These are phyloP conservation scores for Melinaea menophilus DNA, from an alignment of 2,888 invertebrate species.

Conservation along the genomic window DNA sequence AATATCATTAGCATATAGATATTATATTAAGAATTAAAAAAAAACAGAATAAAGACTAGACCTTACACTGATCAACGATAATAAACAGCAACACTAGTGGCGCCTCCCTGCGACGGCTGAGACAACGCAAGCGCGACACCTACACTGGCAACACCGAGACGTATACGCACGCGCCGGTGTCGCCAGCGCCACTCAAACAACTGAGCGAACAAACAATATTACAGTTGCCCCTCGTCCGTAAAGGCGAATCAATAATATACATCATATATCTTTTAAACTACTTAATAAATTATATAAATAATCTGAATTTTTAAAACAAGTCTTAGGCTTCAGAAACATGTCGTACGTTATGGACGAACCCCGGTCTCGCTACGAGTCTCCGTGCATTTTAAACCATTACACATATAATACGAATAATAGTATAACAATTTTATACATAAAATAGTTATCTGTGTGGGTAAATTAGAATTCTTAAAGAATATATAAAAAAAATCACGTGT, in stretches of 20 bases:
- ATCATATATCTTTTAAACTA: conserved; percentile 64
- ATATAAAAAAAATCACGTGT: conserved; percentile 31
- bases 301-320: conserved; percentile 74
- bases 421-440: conserved; percentile 16
- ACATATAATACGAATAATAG: conserved; percentile 22
- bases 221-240: conserved; percentile 40
- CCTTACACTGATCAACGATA: conserved; percentile 77
- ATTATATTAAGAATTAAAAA: conserved; percentile 71
- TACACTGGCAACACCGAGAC: conserved; percentile 30
- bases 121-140: conserved; percentile 21
- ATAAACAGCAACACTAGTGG: conserved; percentile 65
- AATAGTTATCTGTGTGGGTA: conserved; percentile 16
- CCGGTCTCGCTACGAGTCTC: conserved; percentile 36
- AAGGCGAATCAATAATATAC: conserved; percentile 45
- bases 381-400: conserved; percentile 19
- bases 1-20: conserved; percentile 74
- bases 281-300: conserved; percentile 76
- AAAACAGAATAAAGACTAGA: conserved; percentile 78
- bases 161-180: conserved; percentile 17
- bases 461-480: conserved; percentile 16
- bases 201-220: conserved; percentile 42
- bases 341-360: conserved; percentile 45
- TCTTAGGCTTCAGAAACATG: conserved; percentile 73
- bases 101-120: conserved; percentile 41
- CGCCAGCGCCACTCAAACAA: conserved; percentile 39